Evolutionary conservation across 2,113 vertebrate species (phyloP).

Genomic region (Hoplias malabaricus): DNA sequence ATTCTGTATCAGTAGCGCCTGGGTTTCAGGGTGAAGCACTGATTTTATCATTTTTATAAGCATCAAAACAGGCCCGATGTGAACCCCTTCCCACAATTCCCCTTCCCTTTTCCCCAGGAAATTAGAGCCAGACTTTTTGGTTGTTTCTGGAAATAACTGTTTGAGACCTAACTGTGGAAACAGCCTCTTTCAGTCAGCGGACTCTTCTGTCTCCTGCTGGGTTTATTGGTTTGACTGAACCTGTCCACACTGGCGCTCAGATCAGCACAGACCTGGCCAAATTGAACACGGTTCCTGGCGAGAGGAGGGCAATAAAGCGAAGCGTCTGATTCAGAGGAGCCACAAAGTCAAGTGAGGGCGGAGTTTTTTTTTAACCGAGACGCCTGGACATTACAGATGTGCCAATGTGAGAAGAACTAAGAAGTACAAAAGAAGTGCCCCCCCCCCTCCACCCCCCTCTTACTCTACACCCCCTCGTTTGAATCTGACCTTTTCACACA

Average conservation of each 20-base stretch:
- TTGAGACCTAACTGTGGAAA: background rate
- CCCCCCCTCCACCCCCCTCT: no score
- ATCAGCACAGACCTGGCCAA: background rate
- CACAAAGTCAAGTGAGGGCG: slow-evolving; percentile 38
- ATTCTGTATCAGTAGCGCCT: no score
- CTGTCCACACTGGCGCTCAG: background rate
- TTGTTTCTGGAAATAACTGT: background rate
- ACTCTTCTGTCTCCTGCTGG: background rate
- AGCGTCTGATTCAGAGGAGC: slow-evolving; percentile 25
- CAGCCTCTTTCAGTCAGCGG: background rate
- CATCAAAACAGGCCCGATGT: slow-evolving; percentile 18
- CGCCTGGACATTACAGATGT: background rate
- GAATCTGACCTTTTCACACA: slow-evolving; percentile 45
- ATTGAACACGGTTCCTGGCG: background rate
- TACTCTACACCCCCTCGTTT: slow-evolving; percentile 38
- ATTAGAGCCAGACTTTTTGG: background rate
- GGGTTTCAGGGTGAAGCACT: no score
- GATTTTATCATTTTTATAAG: slow-evolving; percentile 6
- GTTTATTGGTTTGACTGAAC: slow-evolving; percentile 25
- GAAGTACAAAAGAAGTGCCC: slow-evolving; percentile 24
- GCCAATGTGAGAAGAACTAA: slow-evolving; percentile 11
- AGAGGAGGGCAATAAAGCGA: slow-evolving; percentile 48
- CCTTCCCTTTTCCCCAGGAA: background rate
- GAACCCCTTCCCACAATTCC: background rate
- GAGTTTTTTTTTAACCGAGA: slow-evolving; percentile 42